Percentiles rank a stretch among this genome's conserved stretches.
Evolutionary conservation across 2,113 vertebrate genomes (phyloP).

Genomic region (Rafetus swinhoei): DNA sequence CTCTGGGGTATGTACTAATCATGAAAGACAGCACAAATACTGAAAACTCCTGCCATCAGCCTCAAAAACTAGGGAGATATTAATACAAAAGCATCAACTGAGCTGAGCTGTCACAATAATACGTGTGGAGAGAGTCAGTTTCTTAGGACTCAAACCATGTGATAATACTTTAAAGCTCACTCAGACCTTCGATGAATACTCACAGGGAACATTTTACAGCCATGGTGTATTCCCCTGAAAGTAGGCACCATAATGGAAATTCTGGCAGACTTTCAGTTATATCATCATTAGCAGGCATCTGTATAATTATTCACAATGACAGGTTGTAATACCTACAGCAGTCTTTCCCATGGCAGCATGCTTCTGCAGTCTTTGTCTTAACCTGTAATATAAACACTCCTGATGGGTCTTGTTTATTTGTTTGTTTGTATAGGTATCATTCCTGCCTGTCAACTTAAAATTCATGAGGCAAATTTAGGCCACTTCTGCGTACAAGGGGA

Average conservation of each 20-base stretch:
- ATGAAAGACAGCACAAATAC: neutral
- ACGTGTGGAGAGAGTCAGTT: slow-evolving; percentile 23
- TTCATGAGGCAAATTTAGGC: neutral
- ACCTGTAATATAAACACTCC: neutral
- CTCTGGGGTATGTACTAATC: neutral
- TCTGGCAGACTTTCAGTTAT: slow-evolving; percentile 42
- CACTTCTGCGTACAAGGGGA: neutral
- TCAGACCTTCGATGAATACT: neutral
- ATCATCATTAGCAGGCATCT: slow-evolving; percentile 3
- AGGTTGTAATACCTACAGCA: slow-evolving; percentile 6
- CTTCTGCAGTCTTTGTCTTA: slow-evolving; percentile 27
- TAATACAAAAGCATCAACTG: slow-evolving; percentile 9
- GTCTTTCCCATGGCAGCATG: neutral
- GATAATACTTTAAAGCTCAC: slow-evolving; percentile 32
- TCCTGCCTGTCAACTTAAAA: fast-evolving
- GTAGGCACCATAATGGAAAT: slow-evolving; percentile 18
- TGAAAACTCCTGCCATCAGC: slow-evolving; percentile 18
- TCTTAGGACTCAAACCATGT: slow-evolving; percentile 47
- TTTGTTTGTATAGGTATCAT: neutral
- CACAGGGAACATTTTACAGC: slow-evolving; percentile 39
- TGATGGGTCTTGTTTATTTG: neutral
- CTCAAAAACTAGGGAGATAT: neutral
- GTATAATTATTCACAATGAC: slow-evolving; percentile 5
- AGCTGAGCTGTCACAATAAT: slow-evolving; percentile 18
- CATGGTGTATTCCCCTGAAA: slow-evolving; percentile 32